A percentile compares a stretch with the other conserved stretches of the same genome.
phyloP scores from a whole-genome alignment of 2,797 vertebrate genomes.

The Sebastes miniatus region DNA sequence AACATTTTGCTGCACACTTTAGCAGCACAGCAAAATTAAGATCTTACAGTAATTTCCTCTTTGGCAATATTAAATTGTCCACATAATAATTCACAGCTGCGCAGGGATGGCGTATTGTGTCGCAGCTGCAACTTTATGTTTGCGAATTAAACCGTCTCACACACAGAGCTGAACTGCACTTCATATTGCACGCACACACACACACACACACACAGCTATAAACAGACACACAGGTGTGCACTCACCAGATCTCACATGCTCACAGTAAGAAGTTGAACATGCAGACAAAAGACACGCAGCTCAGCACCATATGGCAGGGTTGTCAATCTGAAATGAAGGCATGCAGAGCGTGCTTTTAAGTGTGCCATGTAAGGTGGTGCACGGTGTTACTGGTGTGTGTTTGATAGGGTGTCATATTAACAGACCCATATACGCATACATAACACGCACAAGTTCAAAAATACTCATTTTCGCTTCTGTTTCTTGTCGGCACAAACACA shows the following conservation, averaged over 20 bases:
- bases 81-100: conserved; percentile 82
- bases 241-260: conserved; percentile 27
- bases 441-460: not conserved
- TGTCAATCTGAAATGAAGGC: conserved; percentile 58
- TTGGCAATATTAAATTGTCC: conserved; percentile 80
- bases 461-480: not conserved
- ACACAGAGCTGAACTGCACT: conserved; percentile 3
- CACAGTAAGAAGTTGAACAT: conserved; percentile 38
- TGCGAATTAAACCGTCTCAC: conserved; percentile 61
- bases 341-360: conserved; percentile 39
- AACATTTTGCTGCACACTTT: conserved; percentile 57
- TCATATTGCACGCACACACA: not conserved
- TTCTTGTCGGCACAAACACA: conserved; percentile 8
- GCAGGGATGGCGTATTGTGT: conserved; percentile 58
- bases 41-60: conserved; percentile 79
- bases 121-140: conserved; percentile 77
- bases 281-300: conserved; percentile 49
- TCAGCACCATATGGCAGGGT: conserved; percentile 62
- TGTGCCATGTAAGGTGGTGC: conserved; percentile 34
- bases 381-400: conserved; percentile 17
- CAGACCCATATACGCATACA: not conserved
- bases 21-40: conserved; percentile 56
- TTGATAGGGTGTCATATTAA: conserved; percentile 36
- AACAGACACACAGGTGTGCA: conserved; percentile 29
- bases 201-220: not conserved